phyloP scores from a whole-genome alignment of 2,113 vertebrate species.

The Tursiops truncatus region DNA sequence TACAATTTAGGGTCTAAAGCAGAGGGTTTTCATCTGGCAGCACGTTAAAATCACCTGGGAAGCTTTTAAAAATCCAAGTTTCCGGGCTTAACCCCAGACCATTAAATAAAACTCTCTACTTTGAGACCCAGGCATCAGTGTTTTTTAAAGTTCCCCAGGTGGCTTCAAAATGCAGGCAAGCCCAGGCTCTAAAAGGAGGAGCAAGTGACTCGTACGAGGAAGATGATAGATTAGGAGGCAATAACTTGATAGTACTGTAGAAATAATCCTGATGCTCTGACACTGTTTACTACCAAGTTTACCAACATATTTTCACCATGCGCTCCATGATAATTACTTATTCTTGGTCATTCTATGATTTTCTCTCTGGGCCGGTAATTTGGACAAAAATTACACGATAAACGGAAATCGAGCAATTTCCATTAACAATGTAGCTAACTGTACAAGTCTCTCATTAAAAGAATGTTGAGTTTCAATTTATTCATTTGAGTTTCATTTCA shows the following conservation, averaged over 20 bases:
- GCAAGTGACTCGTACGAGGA: background rate
- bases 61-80: background rate
- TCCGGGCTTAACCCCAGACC: background rate
- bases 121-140: background rate
- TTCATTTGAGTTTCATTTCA: constrained; percentile 6
- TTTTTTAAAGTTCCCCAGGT: background rate
- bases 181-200: background rate
- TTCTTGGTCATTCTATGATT: background rate
- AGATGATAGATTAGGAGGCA: background rate
- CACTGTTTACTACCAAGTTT: background rate
- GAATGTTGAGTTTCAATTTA: background rate
- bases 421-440: background rate
- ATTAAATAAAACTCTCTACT: background rate
- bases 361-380: background rate
- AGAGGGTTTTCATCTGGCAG: background rate
- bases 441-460: background rate
- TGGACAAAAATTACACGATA: background rate
- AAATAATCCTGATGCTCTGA: background rate
- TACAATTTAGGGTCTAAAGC: background rate
- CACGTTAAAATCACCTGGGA: background rate
- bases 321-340: background rate
- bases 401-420: background rate
- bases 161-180: background rate
- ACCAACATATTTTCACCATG: background rate
- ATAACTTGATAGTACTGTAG: background rate